A percentile compares a stretch with the other conserved stretches of the same genome.
Evolutionary conservation across 37 sponge, comb jelly and placozoan genomes (phyloP).

Genomic region (Cladorhizidae sp.): DNA sequence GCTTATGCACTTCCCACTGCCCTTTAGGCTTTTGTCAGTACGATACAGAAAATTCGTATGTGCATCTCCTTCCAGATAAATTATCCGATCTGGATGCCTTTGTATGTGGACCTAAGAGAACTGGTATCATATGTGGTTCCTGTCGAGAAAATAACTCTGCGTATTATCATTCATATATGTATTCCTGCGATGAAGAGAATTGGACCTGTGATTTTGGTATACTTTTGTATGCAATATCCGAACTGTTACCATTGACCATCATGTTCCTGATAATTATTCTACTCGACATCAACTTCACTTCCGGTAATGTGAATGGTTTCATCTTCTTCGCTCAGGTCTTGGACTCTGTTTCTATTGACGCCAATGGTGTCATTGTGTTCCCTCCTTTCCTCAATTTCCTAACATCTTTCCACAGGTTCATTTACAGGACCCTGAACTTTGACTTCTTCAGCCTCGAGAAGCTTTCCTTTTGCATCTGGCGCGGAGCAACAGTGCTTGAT

Average conservation of each 20-base stretch:
- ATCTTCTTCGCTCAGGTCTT: conserved; percentile 41
- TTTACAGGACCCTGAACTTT: conserved; percentile 46
- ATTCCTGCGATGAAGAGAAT: conserved; percentile 1
- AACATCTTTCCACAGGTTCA: background rate
- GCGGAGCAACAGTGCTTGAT: conserved; percentile 36
- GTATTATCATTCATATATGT: conserved; percentile 22
- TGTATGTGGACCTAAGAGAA: conserved; percentile 24
- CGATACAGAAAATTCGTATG: background rate
- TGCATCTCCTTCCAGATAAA: background rate
- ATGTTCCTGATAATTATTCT: conserved; percentile 26
- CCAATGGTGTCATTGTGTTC: conserved; percentile 13
- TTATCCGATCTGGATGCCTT: background rate
- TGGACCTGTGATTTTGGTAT: conserved; percentile 20
- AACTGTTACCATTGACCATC: conserved; percentile 28
- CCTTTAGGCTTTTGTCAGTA: conserved; percentile 27
- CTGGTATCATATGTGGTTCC: conserved; percentile 33
- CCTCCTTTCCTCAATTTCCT: background rate
- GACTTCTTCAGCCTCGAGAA: conserved; percentile 35
- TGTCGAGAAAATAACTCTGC: conserved; percentile 25
- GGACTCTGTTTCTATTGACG: conserved; percentile 6
- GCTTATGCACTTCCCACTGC: conserved; percentile 23
- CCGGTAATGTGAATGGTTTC: conserved; percentile 25
- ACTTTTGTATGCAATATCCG: conserved; percentile 37
- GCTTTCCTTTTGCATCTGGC: conserved; percentile 49
- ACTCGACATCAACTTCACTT: conserved; percentile 43